Percentiles rank a stretch among this genome's conserved stretches.
phyloP scores from a whole-genome alignment of 2,888 invertebrate genomes.

The Melieria crassipennis region DNA sequence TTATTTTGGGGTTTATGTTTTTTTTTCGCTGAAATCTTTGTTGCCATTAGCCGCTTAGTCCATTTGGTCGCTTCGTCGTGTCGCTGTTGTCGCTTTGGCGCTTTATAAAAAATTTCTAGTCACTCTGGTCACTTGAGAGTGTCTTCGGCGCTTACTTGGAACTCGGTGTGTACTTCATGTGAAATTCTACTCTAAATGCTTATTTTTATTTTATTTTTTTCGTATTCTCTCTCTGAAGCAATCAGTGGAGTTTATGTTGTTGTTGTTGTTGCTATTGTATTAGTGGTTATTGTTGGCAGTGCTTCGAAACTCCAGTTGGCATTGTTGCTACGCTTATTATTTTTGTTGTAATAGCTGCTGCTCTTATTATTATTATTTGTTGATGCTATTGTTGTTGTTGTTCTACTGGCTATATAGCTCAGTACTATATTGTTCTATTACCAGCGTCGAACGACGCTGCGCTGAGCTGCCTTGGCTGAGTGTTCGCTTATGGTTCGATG shows the following conservation, averaged over 20 bases:
- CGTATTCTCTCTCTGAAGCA: not conserved
- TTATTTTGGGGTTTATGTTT: not conserved
- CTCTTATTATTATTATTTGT: slow-evolving; percentile 5
- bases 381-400: slow-evolving; percentile 1
- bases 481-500: slow-evolving; percentile 57
- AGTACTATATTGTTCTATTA: slow-evolving; percentile 2
- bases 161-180: not conserved
- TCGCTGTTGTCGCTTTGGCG: not conserved
- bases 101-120: slow-evolving; percentile 35
- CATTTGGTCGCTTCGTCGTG: not conserved
- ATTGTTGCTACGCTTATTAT: not conserved
- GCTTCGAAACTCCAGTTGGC: not conserved
- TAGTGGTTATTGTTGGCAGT: not conserved
- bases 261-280: slow-evolving; percentile 7
- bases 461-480: too few species aligned
- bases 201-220: not conserved
- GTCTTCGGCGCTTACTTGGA: slow-evolving; percentile 26
- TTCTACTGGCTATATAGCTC: not conserved
- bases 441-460: too few species aligned
- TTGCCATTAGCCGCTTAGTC: not conserved
- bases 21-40: not conserved
- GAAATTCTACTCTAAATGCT: slow-evolving; percentile 3
- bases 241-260: slow-evolving; percentile 9
- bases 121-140: slow-evolving; percentile 14
- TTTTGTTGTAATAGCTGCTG: not conserved